phyloP scores from a whole-genome alignment of 2,113 vertebrate genomes.

The Turdus rufiventris region DNA sequence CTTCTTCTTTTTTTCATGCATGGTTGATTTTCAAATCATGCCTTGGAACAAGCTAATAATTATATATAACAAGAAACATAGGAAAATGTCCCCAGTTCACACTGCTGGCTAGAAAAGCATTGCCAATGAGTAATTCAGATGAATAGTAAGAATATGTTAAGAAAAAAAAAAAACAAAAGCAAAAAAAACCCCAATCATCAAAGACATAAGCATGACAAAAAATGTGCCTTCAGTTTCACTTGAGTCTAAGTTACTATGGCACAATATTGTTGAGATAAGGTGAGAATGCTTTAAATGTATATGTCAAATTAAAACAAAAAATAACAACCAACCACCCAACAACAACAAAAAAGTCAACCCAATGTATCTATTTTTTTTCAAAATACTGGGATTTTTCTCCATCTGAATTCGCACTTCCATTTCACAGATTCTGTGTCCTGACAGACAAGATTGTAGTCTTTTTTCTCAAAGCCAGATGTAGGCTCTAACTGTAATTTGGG shows the following conservation, averaged over 20 bases:
- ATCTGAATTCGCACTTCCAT: background rate
- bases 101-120: background rate
- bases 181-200: background rate
- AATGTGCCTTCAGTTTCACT: background rate
- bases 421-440: background rate
- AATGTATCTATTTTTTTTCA: background rate
- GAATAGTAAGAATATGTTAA: background rate
- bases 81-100: background rate
- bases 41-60: slow-evolving; percentile 12
- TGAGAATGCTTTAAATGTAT: background rate
- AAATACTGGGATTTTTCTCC: background rate
- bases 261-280: no score
- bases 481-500: background rate
- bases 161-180: background rate
- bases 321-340: background rate
- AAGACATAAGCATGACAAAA: background rate
- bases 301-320: background rate
- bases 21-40: slow-evolving; percentile 11
- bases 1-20: background rate
- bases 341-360: background rate
- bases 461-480: background rate
- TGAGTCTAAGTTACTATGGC: background rate
- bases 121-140: background rate
- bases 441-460: background rate
- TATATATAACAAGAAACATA: background rate